These are phyloP conservation scores for Malacosoma neustria DNA, from an alignment of 2,888 invertebrate species.

Conservation along the genomic window DNA sequence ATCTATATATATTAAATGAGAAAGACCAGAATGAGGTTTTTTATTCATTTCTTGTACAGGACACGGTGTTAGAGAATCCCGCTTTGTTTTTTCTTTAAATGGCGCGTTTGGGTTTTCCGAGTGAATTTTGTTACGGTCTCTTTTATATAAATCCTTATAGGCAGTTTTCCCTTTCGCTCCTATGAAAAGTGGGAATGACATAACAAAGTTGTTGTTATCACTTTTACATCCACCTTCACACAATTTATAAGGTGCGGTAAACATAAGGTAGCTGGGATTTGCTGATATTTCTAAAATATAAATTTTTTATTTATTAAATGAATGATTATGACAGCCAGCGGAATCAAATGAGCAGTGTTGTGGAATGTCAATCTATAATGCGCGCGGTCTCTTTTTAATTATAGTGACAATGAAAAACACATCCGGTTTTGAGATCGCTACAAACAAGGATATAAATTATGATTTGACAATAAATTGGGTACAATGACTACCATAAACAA, in stretches of 20 bases:
- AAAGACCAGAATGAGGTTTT: neutral
- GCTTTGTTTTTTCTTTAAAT: conserved; percentile 23
- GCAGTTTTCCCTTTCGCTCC: conserved; percentile 26
- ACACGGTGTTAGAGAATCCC: conserved; percentile 18
- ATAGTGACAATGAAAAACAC: too few species aligned
- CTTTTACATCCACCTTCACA: conserved; percentile 34
- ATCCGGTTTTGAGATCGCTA: too few species aligned
- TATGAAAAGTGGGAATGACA: conserved; percentile 44
- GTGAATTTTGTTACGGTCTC: conserved; percentile 23
- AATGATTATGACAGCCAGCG: too few species aligned
- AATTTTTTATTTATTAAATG: conserved; percentile 5
- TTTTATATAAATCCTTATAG: conserved; percentile 24
- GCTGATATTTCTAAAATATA: conserved; percentile 35
- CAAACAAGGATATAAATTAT: too few species aligned
- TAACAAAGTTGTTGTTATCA: conserved; percentile 20
- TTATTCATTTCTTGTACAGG: conserved; percentile 3
- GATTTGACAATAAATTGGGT: too few species aligned
- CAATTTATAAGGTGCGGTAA: conserved; percentile 53
- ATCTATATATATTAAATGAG: neutral
- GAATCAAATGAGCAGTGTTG: too few species aligned
- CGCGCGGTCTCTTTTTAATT: too few species aligned
- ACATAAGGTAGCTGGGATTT: conserved; percentile 32
- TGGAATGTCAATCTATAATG: too few species aligned
- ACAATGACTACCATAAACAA: too few species aligned
- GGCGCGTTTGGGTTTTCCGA: conserved; percentile 21